phyloP scores from a whole-genome alignment of 2,113 vertebrate genomes.

The Sturnus vulgaris region DNA sequence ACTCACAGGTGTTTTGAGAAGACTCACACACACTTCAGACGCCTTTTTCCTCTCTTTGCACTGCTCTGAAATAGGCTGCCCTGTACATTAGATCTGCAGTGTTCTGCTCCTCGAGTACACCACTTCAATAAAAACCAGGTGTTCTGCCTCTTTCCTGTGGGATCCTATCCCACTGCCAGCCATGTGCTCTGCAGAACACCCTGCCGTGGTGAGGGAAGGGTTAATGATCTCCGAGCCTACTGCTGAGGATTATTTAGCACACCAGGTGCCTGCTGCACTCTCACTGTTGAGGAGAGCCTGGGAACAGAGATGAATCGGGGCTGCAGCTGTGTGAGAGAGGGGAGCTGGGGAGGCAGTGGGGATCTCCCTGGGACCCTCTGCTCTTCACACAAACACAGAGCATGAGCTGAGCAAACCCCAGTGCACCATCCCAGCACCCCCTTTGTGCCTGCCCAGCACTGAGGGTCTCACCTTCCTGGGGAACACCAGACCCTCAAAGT shows the following conservation, averaged over 20 bases:
- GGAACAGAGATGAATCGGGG: slow-evolving; percentile 44
- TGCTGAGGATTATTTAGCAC: slow-evolving; percentile 55
- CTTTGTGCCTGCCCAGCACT: background rate
- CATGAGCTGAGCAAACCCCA: background rate
- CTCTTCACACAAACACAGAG: background rate
- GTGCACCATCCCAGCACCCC: background rate
- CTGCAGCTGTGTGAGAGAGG: slow-evolving; percentile 46
- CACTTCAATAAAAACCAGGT: background rate
- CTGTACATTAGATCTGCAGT: background rate
- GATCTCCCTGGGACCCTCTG: background rate
- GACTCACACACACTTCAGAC: background rate
- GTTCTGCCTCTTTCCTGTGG: rapidly evolving
- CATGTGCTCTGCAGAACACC: background rate
- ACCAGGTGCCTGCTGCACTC: slow-evolving; percentile 56
- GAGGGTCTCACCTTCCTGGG: background rate
- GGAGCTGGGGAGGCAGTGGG: background rate
- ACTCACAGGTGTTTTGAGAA: background rate
- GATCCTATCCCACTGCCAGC: background rate
- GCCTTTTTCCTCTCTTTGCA: rapidly evolving
- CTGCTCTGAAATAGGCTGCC: background rate
- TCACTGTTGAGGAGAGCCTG: slow-evolving; percentile 39
- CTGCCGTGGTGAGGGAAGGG: background rate
- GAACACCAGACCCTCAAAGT: background rate
- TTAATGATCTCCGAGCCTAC: background rate
- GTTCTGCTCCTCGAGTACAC: background rate